Conservation (phyloP, 1,140 invertebrate genomes). For the Lepidostoma basale region DNA sequence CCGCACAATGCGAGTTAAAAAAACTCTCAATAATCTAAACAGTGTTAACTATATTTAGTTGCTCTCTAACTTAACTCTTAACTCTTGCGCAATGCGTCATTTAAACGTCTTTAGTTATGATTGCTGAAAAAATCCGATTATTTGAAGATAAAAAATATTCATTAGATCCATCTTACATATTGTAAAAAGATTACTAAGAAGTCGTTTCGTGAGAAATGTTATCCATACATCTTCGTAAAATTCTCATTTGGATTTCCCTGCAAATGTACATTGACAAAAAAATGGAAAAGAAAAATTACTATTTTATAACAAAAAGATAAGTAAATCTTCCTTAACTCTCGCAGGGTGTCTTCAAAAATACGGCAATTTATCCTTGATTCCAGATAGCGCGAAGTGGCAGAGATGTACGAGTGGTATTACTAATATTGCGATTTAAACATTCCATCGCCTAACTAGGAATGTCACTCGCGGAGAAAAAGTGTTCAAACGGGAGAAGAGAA, state of each 20-base stretch:
- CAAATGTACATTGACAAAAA: constrained; percentile 2
- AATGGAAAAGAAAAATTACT: constrained; percentile 5
- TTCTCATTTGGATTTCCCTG: constrained; percentile 22
- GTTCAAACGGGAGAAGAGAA: too few relatives aligned
- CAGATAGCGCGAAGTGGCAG: constrained; percentile 16
- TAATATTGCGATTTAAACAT: constrained; percentile 18
- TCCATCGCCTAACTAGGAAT: background rate
- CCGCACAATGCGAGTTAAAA: too few relatives aligned
- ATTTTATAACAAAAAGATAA: constrained; percentile 26
- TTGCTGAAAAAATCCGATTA: too few relatives aligned
- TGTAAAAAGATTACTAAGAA: background rate
- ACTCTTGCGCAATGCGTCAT: too few relatives aligned
- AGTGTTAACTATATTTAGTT: too few relatives aligned
- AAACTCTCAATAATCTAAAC: too few relatives aligned
- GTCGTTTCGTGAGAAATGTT: background rate
- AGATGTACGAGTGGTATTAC: constrained; percentile 22
- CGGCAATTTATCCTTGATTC: constrained; percentile 19
- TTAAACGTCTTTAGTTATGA: too few relatives aligned
- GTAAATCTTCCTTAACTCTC: constrained; percentile 26
- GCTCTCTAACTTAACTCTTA: too few relatives aligned
- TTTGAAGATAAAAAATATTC: constrained; percentile 4
- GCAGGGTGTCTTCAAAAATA: constrained; percentile 19
- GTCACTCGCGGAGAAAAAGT: background rate
- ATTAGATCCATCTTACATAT: background rate
- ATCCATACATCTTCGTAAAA: constrained; percentile 19